Evolutionary conservation across 2,113 vertebrate species (phyloP).

Genomic region (Cacatua alba): DNA sequence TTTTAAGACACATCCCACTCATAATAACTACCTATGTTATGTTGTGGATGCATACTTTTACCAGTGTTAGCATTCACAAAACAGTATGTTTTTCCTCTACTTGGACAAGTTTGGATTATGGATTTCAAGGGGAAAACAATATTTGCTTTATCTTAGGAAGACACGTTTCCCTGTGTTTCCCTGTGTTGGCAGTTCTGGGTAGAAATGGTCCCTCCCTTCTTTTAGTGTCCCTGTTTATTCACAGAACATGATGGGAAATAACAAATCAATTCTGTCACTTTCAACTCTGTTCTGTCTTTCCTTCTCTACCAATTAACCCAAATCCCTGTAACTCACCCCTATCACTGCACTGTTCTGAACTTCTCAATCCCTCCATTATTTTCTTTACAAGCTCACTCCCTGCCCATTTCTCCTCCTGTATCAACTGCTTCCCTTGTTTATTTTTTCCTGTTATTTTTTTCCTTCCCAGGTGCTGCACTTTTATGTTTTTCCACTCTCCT

Average conservation of each 20-base stretch:
- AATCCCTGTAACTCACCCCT: background rate
- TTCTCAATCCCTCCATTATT: background rate
- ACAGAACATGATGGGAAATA: background rate
- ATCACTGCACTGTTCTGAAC: background rate
- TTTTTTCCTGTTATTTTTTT: background rate
- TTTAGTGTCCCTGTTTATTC: background rate
- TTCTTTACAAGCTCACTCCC: background rate
- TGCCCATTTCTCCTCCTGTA: background rate
- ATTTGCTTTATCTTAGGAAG: background rate
- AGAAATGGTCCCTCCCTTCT: background rate
- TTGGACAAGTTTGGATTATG: background rate
- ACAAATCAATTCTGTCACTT: background rate
- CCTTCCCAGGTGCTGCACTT: accelerated
- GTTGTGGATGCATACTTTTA: background rate
- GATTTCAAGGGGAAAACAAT: background rate
- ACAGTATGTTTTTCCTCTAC: background rate
- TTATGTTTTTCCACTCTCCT: background rate
- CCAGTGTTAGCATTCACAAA: background rate
- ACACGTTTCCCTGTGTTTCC: background rate
- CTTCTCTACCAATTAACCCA: background rate
- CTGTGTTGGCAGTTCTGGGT: background rate
- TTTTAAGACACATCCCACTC: background rate
- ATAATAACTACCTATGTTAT: background rate
- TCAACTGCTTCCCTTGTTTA: background rate
- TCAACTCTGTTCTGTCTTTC: background rate